Conservation (phyloP, 2,797 vertebrate species). For the Crocodylus rhombifer region DNA sequence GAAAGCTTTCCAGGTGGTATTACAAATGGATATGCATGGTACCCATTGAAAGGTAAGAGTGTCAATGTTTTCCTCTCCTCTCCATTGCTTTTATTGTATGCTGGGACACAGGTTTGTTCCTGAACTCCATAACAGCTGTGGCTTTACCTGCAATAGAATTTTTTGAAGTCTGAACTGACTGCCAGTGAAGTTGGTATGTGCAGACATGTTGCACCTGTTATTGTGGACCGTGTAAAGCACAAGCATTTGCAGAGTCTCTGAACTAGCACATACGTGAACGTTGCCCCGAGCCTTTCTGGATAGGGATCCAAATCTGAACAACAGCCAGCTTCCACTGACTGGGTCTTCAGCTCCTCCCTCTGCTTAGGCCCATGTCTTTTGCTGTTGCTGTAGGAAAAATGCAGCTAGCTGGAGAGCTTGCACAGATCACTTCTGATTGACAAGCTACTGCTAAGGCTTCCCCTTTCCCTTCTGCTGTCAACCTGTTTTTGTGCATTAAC, state of each 20-base stretch:
- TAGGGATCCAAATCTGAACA: no score
- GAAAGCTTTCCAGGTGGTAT: conserved; percentile 85
- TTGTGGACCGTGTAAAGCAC: rapidly evolving
- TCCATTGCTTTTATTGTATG: background rate
- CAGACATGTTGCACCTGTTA: background rate
- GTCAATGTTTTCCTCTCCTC: background rate
- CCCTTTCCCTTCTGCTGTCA: background rate
- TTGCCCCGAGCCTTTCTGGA: no score
- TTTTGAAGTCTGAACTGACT: background rate
- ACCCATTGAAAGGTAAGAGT: conserved; percentile 87
- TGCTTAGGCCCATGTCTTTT: background rate
- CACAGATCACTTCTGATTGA: background rate
- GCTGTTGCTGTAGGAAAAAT: background rate
- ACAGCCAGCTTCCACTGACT: background rate
- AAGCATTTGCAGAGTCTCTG: background rate
- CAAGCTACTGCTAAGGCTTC: background rate
- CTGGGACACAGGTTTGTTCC: background rate
- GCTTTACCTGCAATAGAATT: background rate
- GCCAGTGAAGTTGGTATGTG: background rate
- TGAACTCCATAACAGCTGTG: background rate
- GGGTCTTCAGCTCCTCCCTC: background rate
- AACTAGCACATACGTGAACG: background rate
- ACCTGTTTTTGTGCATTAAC: background rate
- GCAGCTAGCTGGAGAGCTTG: background rate
- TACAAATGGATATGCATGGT: conserved; percentile 93